Evolutionary conservation across 2,888 invertebrate genomes (phyloP), one percentile per base, ranked within the genome.

Genomic region (Bruchidius siliquastri): DNA sequence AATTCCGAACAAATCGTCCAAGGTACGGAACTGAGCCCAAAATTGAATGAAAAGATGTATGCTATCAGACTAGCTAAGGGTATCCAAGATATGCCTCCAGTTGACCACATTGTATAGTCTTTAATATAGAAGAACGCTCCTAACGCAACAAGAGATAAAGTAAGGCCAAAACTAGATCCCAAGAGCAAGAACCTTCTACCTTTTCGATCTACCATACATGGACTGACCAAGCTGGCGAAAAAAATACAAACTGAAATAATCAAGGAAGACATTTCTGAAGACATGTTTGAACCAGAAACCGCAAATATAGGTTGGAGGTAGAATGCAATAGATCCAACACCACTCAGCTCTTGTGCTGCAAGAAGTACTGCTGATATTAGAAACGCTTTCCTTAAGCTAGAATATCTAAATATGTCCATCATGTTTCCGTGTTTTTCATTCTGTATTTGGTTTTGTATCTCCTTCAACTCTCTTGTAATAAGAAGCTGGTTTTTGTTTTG

Each of bases 1-100:
- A 95, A 89, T 84, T 95, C 95, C 0, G 93, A 91, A 92, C 90
- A 72, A 92, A 91, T 0, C 0, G 94, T 92, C 94, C 94, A 94
- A 0, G 94, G 93, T 30, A 94, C 84, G 0, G 94, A 93, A 0
- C 96, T 95, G 72, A 93, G 90, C 0, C 90, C 90, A 18, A 80
- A 75, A 88, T 83, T 69, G 76, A 79, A 83, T 0, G 92, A 90
- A 72, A 92, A 87, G 75, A 94, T 93, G 87, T 92, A 95, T 20
- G 92, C 80, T 0, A 94, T 89, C 70, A 95, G 86, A 0, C 93
- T 91, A 4, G 90, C 84, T 18, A 95, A 89, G 0, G 95, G 95
- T 67, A 95, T 84, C 91, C 93, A 94, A 0, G 89, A 85, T 70
- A 94, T 88, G 20, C 81, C 85, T 13, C 71, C 73, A 3, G 77